Conservation (phyloP, 92 coral and sea anemone species). For the Ricordea florida region DNA sequence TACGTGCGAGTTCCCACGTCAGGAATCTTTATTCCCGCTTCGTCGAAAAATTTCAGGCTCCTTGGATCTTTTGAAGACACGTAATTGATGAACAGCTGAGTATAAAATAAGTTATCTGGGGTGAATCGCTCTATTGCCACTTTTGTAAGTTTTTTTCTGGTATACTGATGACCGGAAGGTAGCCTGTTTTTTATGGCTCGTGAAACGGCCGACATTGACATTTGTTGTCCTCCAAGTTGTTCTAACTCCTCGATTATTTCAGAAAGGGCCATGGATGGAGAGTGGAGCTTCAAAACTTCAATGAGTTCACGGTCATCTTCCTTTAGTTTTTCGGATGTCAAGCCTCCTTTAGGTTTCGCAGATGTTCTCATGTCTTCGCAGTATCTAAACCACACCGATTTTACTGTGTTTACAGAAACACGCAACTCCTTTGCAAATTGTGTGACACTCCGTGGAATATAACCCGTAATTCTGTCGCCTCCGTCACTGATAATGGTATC, state of each 20-base stretch:
- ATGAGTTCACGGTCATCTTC: constrained; percentile 56
- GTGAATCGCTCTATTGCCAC: constrained; percentile 47
- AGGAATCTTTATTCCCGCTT: constrained; percentile 20
- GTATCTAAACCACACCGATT: constrained; percentile 30
- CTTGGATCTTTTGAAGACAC: constrained; percentile 29
- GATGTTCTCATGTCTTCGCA: constrained; percentile 9
- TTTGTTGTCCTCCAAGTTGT: constrained; percentile 23
- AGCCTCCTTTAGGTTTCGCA: constrained; percentile 45
- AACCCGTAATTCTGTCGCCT: constrained; percentile 44
- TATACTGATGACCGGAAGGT: constrained; percentile 22
- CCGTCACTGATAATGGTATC: constrained; percentile 8
- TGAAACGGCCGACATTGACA: constrained; percentile 31
- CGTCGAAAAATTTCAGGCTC: constrained; percentile 12
- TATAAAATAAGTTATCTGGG: constrained; percentile 35
- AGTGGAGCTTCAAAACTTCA: constrained; percentile 38
- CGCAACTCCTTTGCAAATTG: constrained; percentile 9
- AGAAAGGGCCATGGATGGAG: constrained; percentile 25
- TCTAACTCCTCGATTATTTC: constrained; percentile 30
- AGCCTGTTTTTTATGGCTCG: constrained; percentile 22
- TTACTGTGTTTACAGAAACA: constrained; percentile 12
- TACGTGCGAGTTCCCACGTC: not conserved
- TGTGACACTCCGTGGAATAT: constrained; percentile 3
- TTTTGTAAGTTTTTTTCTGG: constrained; percentile 37
- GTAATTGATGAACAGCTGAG: constrained; percentile 51
- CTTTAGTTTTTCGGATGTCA: not conserved